These are phyloP conservation scores for Syndactyla subalaris DNA, from an alignment of 2,797 vertebrate genomes.

Conservation along the genomic window DNA sequence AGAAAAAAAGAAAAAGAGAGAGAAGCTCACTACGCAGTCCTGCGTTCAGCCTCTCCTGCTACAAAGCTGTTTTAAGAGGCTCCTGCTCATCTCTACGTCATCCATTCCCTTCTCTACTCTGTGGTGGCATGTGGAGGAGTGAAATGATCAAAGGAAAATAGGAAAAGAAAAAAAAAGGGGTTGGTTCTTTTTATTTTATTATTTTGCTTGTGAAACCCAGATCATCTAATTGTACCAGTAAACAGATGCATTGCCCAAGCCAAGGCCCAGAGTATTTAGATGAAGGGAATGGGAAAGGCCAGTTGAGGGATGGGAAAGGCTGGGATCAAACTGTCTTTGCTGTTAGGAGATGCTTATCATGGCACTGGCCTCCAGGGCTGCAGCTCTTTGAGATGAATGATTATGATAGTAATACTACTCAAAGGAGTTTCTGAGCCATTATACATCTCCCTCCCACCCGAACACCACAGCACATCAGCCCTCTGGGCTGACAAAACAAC, in stretches of 20 bases:
- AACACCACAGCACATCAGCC: rapidly evolving
- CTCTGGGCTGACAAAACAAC: neutral
- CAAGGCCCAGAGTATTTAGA: neutral
- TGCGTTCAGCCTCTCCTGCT: neutral
- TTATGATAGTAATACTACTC: neutral
- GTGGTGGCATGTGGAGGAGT: neutral
- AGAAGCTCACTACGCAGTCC: neutral
- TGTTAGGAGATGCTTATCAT: neutral
- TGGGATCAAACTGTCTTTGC: neutral
- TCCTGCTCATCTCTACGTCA: neutral
- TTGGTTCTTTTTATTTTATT: neutral
- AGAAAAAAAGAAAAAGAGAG: neutral
- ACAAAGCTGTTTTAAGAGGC: neutral
- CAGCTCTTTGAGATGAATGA: rapidly evolving
- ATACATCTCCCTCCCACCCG: rapidly evolving
- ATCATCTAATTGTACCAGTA: neutral
- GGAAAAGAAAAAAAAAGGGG: neutral
- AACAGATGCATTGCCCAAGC: neutral
- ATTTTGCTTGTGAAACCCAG: neutral
- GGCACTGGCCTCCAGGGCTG: neutral
- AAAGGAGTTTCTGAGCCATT: neutral
- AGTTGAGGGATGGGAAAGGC: neutral
- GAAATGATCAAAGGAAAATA: neutral
- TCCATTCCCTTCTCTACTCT: neutral
- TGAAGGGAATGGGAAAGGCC: neutral